Conservation (phyloP, 2,888 invertebrate genomes). For the Agelastica alni region DNA sequence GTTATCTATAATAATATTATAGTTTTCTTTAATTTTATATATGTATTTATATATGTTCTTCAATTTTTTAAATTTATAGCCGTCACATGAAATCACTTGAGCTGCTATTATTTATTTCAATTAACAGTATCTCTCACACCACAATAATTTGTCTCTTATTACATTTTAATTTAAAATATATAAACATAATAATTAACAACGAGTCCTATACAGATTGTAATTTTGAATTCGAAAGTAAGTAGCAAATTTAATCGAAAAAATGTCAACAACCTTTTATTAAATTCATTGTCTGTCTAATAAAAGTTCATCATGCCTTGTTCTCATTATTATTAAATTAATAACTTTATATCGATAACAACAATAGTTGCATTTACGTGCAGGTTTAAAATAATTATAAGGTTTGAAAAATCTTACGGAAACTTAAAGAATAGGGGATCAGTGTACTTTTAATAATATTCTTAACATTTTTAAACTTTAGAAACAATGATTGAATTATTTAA, state of each 20-base stretch:
- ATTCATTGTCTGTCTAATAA: neutral
- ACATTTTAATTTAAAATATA: neutral
- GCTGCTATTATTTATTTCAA: neutral
- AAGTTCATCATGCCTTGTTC: slow-evolving; percentile 13
- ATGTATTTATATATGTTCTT: too few species aligned
- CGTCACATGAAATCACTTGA: too few species aligned
- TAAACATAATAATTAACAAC: neutral
- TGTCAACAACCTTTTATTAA: slow-evolving; percentile 21
- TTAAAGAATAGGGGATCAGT: neutral
- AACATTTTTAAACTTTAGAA: neutral
- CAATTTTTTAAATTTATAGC: too few species aligned
- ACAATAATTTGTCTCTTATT: neutral
- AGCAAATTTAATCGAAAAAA: neutral
- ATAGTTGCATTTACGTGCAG: slow-evolving; percentile 8
- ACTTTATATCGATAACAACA: slow-evolving; percentile 9
- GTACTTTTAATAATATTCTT: neutral
- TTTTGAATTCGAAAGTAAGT: neutral
- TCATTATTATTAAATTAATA: slow-evolving; percentile 19
- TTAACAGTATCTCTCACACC: too few species aligned
- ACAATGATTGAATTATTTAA: neutral
- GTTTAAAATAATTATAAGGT: neutral
- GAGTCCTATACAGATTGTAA: neutral
- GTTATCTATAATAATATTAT: too few species aligned
- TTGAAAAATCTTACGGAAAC: neutral
- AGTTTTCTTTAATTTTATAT: too few species aligned